Conservation (phyloP, 2,888 invertebrate species). For the Scelioninae gen. 2 region DNA sequence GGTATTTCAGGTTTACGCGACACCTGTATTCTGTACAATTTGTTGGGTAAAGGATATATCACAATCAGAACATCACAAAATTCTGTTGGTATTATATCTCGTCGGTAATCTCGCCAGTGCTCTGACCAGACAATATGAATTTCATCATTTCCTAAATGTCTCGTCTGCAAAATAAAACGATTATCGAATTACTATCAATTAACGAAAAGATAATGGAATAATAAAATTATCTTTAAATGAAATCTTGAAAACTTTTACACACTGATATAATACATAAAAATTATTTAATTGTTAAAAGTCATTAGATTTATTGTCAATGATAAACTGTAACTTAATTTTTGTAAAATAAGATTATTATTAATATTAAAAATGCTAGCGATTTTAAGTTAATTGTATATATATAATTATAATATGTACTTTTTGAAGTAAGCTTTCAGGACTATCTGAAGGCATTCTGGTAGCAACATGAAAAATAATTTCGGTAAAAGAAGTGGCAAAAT, state of each 20-base stretch:
- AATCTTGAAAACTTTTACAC: too few species aligned
- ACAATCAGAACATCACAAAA: constrained; percentile 99
- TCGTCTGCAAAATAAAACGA: constrained; percentile 79
- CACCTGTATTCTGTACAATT: constrained; percentile 91
- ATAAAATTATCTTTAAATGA: too few species aligned
- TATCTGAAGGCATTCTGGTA: constrained; percentile 95
- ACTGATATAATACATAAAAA: too few species aligned
- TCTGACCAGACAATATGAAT: constrained; percentile 99
- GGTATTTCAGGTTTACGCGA: constrained; percentile 82
- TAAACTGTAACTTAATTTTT: too few species aligned
- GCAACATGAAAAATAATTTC: constrained; percentile 99
- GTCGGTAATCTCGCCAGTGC: constrained; percentile 94
- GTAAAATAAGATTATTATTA: too few species aligned
- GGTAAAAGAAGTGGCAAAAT: constrained; percentile 93
- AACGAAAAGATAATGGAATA: not conserved
- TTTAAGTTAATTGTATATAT: too few species aligned
- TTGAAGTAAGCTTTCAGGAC: constrained; percentile 89
- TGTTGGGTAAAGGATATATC: constrained; percentile 93
- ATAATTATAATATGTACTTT: constrained; percentile 78
- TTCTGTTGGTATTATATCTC: constrained; percentile 98
- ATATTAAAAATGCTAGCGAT: too few species aligned
- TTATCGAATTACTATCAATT: not conserved
- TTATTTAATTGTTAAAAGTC: too few species aligned
- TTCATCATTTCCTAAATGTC: constrained; percentile 98
- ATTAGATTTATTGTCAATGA: too few species aligned